Base-by-base conservation (phyloP, 2,797 vertebrate genomes). In the Garrulus glandarius region DNA sequence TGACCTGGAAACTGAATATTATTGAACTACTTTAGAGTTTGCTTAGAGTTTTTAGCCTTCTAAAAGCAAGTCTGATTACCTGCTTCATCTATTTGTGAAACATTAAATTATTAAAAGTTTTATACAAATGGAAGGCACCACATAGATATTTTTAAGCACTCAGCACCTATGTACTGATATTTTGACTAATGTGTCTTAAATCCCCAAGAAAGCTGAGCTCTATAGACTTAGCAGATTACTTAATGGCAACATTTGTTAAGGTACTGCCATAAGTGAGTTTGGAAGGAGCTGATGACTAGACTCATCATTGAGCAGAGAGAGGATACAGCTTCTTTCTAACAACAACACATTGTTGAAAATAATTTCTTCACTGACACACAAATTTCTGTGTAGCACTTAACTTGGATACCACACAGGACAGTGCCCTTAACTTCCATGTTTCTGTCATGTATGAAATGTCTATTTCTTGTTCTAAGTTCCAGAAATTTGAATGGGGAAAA, bases 381-480 rank as follows among this genome's bases (percentile, higher is more conserved):
- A 94, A 87, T 95, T 63, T 87, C 83, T 84, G 49, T 53, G 78
- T 78, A 97, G 91, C 90, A 95, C 92, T 96, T 96, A 49, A 87
- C 78, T 84, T 95, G 69, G 90, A 89, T 88, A 91, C 64, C 88
- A 84, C 70, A 91, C 76, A 78, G 46, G 55, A 60, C 67, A 56
- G 63, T 94, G 85, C 44, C 44, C 81, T 95, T 92, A 92, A 92
- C 68, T 91, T 88, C 64, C 79, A 89, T 92, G 92, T 89, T 93
- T 93, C 83, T 79, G 61, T 59, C 78, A 88, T 83, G 82, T 83
- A 93, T 72, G 88, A 89, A 92, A 89, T 67, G 65, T 75, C 67
- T 95, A 68, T 89, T 97, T 96, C 95, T 92, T 95, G 81, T 74
- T 95, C 71, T 80, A 96, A 97, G 94, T 95, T 94, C 94, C 63